phyloP scores from a whole-genome alignment of 2,888 invertebrate genomes.

The Choreutis nemorana region DNA sequence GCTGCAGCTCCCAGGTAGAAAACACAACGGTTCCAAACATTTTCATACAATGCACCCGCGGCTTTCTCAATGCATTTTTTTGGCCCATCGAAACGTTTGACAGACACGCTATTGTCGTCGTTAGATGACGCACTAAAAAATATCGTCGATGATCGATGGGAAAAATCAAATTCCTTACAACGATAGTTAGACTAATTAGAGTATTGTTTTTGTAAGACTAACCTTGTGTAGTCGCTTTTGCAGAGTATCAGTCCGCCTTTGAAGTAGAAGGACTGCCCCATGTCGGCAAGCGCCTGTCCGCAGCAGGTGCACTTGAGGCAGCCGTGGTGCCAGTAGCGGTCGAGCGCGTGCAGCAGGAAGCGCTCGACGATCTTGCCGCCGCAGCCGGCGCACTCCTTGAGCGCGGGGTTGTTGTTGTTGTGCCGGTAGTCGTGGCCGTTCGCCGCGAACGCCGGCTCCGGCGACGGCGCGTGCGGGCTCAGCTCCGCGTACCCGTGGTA shows the following conservation, averaged over 20 bases:
- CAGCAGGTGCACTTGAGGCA: constrained; percentile 95
- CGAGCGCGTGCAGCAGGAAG: constrained; percentile 90
- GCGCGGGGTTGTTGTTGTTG: constrained; percentile 67
- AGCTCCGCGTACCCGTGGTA: constrained; percentile 87
- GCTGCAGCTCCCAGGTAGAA: constrained; percentile 53
- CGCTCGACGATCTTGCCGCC: constrained; percentile 92
- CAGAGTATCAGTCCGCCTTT: constrained; percentile 94
- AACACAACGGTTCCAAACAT: constrained; percentile 44
- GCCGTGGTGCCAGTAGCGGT: constrained; percentile 95
- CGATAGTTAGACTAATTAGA: neutral
- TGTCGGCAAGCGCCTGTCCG: constrained; percentile 87
- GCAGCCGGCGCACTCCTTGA: constrained; percentile 90
- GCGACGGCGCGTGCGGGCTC: constrained; percentile 79
- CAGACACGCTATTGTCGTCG: constrained; percentile 61
- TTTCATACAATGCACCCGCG: constrained; percentile 63
- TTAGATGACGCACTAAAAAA: constrained; percentile 57
- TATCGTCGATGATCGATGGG: constrained; percentile 40
- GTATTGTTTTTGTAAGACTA: constrained; percentile 32
- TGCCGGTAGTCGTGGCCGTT: constrained; percentile 69
- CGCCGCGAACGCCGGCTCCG: constrained; percentile 74
- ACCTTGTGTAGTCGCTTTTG: constrained; percentile 96
- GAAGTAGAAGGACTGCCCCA: constrained; percentile 91
- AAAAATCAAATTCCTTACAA: constrained; percentile 23
- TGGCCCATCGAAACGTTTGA: constrained; percentile 49
- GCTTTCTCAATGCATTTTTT: constrained; percentile 54